Evolutionary conservation across 2,113 vertebrate genomes (phyloP).

Genomic region (Brachyhypopomus occidentalis): DNA sequence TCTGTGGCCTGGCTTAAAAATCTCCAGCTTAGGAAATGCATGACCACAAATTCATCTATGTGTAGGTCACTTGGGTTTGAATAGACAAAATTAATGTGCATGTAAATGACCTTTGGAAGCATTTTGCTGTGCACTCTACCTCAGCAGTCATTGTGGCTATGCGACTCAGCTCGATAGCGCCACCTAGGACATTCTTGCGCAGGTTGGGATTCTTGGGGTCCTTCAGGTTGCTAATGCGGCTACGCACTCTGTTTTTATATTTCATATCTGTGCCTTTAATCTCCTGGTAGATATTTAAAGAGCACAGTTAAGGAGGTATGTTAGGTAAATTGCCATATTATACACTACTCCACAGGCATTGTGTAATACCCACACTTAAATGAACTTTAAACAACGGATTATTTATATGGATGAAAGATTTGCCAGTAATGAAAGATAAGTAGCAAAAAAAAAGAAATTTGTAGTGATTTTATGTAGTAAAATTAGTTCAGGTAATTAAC

Average conservation of each 20-base stretch:
- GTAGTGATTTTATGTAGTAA: no score
- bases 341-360: not conserved
- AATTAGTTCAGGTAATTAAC: no score
- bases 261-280: slow-evolving; percentile 93
- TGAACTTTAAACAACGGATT: not conserved
- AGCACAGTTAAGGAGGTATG: slow-evolving; percentile 65
- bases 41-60: not conserved
- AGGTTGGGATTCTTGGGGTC: slow-evolving; percentile 94
- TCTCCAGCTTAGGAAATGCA: not conserved
- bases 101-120: not conserved
- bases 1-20: not conserved
- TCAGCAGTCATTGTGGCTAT: slow-evolving; percentile 93
- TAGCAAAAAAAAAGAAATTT: not conserved
- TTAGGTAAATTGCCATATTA: not conserved
- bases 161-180: slow-evolving; percentile 79
- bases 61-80: not conserved
- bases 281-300: slow-evolving; percentile 94
- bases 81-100: not conserved
- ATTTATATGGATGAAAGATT: not conserved
- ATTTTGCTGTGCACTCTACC: slow-evolving; percentile 68
- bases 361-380: not conserved
- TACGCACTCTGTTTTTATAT: slow-evolving; percentile 94
- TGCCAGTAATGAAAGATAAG: not conserved
- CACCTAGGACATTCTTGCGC: slow-evolving; percentile 85
- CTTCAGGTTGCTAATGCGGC: slow-evolving; percentile 97